Evolutionary conservation across 1,140 invertebrate species (phyloP), one percentile per base, ranked within the genome.

Genomic region (Carcinoscorpius rotundicauda): DNA sequence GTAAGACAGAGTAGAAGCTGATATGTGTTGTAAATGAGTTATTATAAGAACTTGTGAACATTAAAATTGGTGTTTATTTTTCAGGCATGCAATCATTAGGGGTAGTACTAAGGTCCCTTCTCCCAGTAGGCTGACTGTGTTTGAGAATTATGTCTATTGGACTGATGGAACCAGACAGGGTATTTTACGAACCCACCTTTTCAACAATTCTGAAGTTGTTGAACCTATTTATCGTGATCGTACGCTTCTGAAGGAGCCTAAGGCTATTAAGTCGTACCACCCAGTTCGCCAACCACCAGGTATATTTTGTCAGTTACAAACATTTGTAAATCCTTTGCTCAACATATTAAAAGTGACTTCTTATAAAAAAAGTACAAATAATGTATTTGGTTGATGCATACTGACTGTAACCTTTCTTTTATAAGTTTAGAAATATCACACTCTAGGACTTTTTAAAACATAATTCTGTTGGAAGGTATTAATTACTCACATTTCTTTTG

Each of bases 111-210:
- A 78, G 64, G 91, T 96, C 0, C 93, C 93, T 3, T 88, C 89
- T 11, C 90, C 93, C 0, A 86, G 89, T 1, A 80, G 89, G 49
- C 73, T 97, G 5, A 85, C 92, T 0, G 75, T 94, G 0, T 97
- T 96, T 77, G 93, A 97, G 77, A 90, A 93, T 73, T 80, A 87
- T 52, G 83, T 98, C 3, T 98, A 86, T 76, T 98, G 93, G 91
- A 95, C 94, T 0, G 97, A 98, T 74, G 86, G 85, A 67, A 98
- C 93, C 1, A 93, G 96, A 72, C 92, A 98, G 75, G 93, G 92
- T 2, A 85, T 98, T 4, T 85, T 97, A 78, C 87, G 86, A 3
- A 87, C 96, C 0, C 88, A 93, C 72, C 97, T 98, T 75, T 97
- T 85, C 72, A 84, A 87, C 66, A 86, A 86, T 0, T 81, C 85